phyloP scores from a whole-genome alignment of 64 coral and sea anemone genomes.

The Platygyra sinensis region DNA sequence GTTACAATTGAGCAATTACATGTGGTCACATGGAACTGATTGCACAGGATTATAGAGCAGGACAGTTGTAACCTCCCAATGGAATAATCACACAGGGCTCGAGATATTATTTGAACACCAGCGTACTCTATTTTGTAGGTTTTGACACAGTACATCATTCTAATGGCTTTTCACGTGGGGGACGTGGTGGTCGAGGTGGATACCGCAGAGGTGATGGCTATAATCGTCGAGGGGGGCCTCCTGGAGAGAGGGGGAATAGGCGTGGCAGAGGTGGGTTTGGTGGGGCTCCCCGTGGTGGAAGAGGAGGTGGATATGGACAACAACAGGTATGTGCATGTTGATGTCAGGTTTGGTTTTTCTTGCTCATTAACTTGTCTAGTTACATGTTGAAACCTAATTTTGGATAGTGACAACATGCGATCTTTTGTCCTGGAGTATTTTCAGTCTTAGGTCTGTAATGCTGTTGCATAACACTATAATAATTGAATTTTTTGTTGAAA shows the following conservation, averaged over 20 bases:
- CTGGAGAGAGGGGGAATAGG: constrained; percentile 58
- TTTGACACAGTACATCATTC: constrained; percentile 66
- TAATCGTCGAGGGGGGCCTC: constrained; percentile 46
- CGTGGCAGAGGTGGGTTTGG: constrained; percentile 66
- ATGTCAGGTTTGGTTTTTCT: constrained; percentile 1
- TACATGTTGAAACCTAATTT: no score
- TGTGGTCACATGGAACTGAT: no score
- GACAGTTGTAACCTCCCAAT: no score
- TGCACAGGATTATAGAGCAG: no score
- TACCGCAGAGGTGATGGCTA: constrained; percentile 65
- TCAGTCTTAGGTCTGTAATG: no score
- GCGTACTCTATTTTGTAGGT: constrained; percentile 37
- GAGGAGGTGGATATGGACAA: constrained; percentile 73
- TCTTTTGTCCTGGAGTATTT: no score
- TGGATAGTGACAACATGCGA: no score
- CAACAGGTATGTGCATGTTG: constrained; percentile 20
- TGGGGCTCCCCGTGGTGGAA: constrained; percentile 59
- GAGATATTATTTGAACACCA: no score
- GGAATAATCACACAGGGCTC: no score
- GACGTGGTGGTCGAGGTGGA: constrained; percentile 68
- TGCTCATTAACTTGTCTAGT: not conserved
- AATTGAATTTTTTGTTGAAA: no score
- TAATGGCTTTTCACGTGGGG: constrained; percentile 77
- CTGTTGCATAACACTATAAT: no score
- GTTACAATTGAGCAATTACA: no score